Conservation (phyloP, 2,888 invertebrate species). For the Dendrolimus houi region DNA sequence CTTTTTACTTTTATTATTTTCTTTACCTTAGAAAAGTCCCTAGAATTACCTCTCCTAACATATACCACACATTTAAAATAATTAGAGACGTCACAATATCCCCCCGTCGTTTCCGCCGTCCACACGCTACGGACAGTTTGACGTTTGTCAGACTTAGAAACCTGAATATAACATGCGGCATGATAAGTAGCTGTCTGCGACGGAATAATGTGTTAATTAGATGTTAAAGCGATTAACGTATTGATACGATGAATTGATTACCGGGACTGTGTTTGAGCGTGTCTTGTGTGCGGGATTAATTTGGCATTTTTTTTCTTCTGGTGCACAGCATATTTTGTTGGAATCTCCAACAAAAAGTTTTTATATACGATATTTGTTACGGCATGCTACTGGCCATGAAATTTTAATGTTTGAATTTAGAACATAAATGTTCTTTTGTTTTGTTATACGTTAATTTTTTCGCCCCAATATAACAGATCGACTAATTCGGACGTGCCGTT, state of each 20-base stretch:
- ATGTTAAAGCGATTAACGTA: slow-evolving; percentile 16
- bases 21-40: too few species aligned
- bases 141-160: slow-evolving; percentile 48
- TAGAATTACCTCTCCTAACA: slow-evolving; percentile 15
- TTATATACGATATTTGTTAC: too few species aligned
- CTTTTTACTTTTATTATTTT: too few species aligned
- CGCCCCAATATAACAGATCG: too few species aligned
- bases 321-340: too few species aligned
- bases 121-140: slow-evolving; percentile 48
- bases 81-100: slow-evolving; percentile 67
- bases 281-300: neutral
- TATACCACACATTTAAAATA: slow-evolving; percentile 34
- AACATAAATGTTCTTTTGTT: too few species aligned
- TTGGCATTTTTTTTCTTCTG: too few species aligned
- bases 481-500: too few species aligned
- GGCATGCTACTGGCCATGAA: too few species aligned
- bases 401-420: too few species aligned
- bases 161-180: slow-evolving; percentile 25
- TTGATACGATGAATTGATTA: neutral
- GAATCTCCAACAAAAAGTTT: too few species aligned
- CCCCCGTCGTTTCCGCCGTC: slow-evolving; percentile 23
- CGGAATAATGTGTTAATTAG: slow-evolving; percentile 41
- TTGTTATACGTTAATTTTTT: too few species aligned
- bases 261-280: neutral
- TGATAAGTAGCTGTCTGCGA: slow-evolving; percentile 38